Percentiles rank a stretch among this genome's conserved stretches.
These are phyloP conservation scores for Tokudaia tokunoshimensis DNA, from an alignment of 2,797 vertebrate genomes.

Conservation along the genomic window DNA sequence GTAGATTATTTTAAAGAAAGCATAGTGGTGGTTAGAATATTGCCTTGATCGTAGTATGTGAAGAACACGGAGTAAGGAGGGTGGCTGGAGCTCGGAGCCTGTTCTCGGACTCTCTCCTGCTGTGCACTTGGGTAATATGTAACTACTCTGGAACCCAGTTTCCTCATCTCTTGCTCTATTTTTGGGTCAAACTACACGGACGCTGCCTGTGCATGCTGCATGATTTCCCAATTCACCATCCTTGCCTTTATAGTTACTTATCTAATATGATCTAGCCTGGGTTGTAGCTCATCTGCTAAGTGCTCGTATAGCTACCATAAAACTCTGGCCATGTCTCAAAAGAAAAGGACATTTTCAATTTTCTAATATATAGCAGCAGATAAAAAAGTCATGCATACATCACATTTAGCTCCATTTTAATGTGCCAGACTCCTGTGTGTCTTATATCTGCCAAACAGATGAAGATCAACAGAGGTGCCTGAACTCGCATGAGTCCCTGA, in stretches of 20 bases:
- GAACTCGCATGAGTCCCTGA: not conserved
- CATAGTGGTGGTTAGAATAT: conserved; percentile 9
- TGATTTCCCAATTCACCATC: conserved; percentile 57
- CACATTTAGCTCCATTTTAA: conserved; percentile 23
- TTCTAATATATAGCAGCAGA: conserved; percentile 65
- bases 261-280: not conserved
- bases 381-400: not conserved
- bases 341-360: conserved; percentile 34
- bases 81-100: not conserved
- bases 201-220: not conserved
- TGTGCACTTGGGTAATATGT: not conserved
- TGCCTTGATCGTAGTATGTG: not conserved
- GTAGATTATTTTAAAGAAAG: conserved; percentile 10
- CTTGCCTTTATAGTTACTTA: not conserved
- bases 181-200: conserved; percentile 40
- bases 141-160: not conserved
- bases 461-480: not conserved
- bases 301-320: not conserved
- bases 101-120: not conserved
- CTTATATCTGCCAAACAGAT: conserved; percentile 23
- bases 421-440: not conserved
- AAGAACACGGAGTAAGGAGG: not conserved
- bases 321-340: not conserved
- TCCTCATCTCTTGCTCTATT: conserved; percentile 52
- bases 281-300: not conserved